phyloP scores from a whole-genome alignment of 2,797 vertebrate genomes.

The Hapalemur alaotrensis region DNA sequence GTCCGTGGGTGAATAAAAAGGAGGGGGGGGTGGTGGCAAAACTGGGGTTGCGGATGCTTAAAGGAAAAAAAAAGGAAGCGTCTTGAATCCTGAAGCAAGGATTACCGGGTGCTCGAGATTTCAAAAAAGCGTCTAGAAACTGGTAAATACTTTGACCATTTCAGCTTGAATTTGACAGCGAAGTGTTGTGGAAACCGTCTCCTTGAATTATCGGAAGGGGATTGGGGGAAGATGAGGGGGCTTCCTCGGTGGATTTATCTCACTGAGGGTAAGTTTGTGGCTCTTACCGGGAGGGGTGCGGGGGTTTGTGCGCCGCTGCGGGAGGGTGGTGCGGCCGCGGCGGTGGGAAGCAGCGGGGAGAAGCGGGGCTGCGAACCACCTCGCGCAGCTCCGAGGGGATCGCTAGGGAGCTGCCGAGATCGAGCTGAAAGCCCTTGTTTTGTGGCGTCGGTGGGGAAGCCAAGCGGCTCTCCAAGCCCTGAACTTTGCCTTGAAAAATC shows the following conservation, averaged over 20 bases:
- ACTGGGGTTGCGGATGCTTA: constrained; percentile 66
- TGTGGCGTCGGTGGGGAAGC: constrained; percentile 10
- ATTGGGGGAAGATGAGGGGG: constrained; percentile 24
- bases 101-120: constrained; percentile 71
- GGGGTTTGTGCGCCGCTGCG: constrained; percentile 13
- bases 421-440: background rate
- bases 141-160: constrained; percentile 84
- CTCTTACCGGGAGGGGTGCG: background rate
- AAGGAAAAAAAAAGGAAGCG: constrained; percentile 56
- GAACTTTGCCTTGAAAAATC: constrained; percentile 54
- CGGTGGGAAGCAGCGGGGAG: background rate
- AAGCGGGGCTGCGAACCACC: background rate
- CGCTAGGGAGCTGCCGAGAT: background rate
- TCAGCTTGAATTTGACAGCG: constrained; percentile 48
- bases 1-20: constrained; percentile 78
- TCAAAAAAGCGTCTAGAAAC: constrained; percentile 70
- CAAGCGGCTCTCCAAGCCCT: background rate
- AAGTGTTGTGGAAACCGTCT: constrained; percentile 54
- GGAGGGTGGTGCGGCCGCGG: constrained; percentile 12
- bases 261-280: constrained; percentile 67
- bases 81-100: constrained; percentile 71
- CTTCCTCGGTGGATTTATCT: background rate
- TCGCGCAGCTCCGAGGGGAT: background rate
- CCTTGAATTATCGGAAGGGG: constrained; percentile 36
- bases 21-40: background rate